A percentile compares a stretch with the other conserved stretches of the same genome.
Evolutionary conservation across 1,140 invertebrate genomes (phyloP).

Genomic region (Papilio dardanus): DNA sequence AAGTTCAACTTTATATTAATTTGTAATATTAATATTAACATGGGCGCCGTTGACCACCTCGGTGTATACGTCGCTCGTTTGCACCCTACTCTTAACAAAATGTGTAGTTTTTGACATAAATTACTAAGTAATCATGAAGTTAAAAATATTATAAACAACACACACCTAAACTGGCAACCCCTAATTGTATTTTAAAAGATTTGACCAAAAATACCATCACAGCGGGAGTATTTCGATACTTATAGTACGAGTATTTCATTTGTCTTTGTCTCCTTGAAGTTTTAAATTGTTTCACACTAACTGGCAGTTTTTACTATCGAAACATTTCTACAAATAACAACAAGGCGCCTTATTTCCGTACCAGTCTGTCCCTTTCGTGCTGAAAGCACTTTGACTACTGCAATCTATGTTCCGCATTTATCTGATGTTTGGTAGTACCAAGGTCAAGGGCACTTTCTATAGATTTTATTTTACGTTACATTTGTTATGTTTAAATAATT

Average conservation of each 20-base stretch:
- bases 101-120: too few species aligned
- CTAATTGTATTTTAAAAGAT: neutral
- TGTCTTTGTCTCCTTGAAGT: too few species aligned
- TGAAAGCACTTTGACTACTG: slow-evolving; percentile 22
- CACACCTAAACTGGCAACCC: too few species aligned
- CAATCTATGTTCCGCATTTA: slow-evolving; percentile 20
- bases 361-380: slow-evolving; percentile 26
- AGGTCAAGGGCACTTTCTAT: neutral
- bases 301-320: neutral
- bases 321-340: neutral
- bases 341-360: slow-evolving; percentile 24
- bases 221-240: neutral
- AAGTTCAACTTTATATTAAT: neutral
- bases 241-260: neutral
- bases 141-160: too few species aligned
- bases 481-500: neutral
- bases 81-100: too few species aligned
- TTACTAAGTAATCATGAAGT: too few species aligned
- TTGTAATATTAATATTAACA: neutral
- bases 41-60: too few species aligned
- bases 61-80: too few species aligned
- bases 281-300: neutral
- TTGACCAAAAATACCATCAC: neutral
- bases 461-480: neutral
- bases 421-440: neutral